Evolutionary conservation across 2,113 vertebrate genomes (phyloP).

Genomic region (Otis tarda): DNA sequence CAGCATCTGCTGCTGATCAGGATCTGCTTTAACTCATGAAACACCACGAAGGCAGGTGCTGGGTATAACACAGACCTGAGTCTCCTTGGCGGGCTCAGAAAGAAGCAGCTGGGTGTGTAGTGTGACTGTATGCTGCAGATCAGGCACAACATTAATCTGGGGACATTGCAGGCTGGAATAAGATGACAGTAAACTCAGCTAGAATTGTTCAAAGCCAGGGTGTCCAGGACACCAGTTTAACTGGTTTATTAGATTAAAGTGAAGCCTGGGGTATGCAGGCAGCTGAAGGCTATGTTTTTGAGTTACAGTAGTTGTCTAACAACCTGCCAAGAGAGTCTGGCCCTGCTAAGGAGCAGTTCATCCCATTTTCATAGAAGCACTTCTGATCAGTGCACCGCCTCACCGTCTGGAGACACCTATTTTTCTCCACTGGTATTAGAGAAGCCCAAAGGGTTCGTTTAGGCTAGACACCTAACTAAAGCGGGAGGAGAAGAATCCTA

Average conservation of each 20-base stretch:
- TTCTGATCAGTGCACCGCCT: neutral
- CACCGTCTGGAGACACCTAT: neutral
- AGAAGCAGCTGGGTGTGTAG: neutral
- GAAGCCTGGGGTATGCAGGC: neutral
- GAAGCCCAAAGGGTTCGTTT: neutral
- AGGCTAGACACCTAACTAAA: neutral
- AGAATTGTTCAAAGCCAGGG: neutral
- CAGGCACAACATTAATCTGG: accelerated
- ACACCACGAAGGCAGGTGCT: neutral
- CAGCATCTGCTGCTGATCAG: constrained; percentile 45
- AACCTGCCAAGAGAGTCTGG: neutral
- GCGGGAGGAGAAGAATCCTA: neutral
- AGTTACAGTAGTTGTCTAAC: neutral
- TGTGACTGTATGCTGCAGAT: neutral
- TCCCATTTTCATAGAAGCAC: accelerated
- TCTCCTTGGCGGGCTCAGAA: neutral
- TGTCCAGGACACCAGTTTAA: neutral
- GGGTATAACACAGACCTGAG: neutral
- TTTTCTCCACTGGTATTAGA: neutral
- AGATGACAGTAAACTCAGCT: neutral
- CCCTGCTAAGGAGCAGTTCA: neutral
- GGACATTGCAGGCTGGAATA: neutral
- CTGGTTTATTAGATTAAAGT: neutral
- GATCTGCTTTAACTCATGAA: constrained; percentile 30
- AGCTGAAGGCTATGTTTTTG: neutral